Base-by-base conservation (phyloP, 2,888 invertebrate genomes). In the Drosophila villosipedis region DNA sequence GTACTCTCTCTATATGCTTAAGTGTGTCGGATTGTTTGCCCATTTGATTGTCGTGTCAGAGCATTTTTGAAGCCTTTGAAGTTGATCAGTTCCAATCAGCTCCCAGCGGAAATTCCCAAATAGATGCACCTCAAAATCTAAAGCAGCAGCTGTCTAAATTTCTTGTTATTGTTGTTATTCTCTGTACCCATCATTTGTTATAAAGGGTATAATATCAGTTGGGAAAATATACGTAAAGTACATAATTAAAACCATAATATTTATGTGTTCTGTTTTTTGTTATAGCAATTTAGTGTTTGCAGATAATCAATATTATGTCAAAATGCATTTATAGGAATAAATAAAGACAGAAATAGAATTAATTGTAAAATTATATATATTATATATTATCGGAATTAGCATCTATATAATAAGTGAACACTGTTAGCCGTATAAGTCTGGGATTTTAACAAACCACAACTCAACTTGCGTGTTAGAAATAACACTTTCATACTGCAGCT, bases 31-130 rank as follows among this genome's bases (percentile, higher is more conserved):
- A 66, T 90, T 86, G 74, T 83, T 88, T 81, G 76, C 83, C 84
- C 68, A 83, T 89, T 83, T 89, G 89, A 84, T 84, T 84, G 89
- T 86, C 73, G 59, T 86, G 79, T 81, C 73, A 41, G 58, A 70
- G 72, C 71, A 68, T 82, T 87, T 87, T 84, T 87, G 74, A 71
- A 74, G 69, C 43, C 76, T 81, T 81, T 82, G 80, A 75, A 76
- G 77, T 76, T 70, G 70, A 70, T 73, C 81, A 68, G 66, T 76
- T 53, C 73, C 84, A 82, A 83, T 83, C 84, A 83, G 73, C 68
- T 54, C 58, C 50, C 53, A 62, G 49, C 83, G 84, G 84, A 82
- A 76, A 80, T 71, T 80, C 68, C 70, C 75, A 74, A 75, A 49
- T 63, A 54, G 69, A 68, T 64, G 83, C 74, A 77, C 69, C 80